Conservation (phyloP, 2,888 invertebrate species). For the Leucophenga maculata region DNA sequence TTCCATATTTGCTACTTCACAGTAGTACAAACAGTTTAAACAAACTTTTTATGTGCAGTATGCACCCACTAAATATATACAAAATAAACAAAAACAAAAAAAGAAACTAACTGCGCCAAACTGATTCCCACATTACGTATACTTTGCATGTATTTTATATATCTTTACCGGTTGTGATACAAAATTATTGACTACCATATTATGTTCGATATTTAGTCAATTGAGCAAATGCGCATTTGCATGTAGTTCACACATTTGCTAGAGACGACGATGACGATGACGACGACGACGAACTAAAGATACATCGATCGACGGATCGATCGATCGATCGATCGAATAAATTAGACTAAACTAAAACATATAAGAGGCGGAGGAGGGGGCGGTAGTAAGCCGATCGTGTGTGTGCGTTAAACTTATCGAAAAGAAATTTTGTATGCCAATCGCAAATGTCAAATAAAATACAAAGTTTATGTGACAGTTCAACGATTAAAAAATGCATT, state of each 20-base stretch:
- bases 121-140: conserved; percentile 14
- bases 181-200: conserved; percentile 1
- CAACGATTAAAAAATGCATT: conserved; percentile 58
- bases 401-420: conserved; percentile 44
- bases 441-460: conserved; percentile 64
- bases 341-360: background rate
- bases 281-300: background rate
- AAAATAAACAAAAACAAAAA: no score
- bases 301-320: background rate
- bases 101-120: background rate
- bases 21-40: no score
- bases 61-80: no score
- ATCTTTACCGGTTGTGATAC: no score
- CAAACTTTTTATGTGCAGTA: no score
- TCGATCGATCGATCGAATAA: background rate
- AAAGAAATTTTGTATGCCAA: conserved; percentile 61
- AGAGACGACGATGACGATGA: background rate
- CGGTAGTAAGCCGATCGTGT: background rate
- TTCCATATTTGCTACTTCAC: no score
- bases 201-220: conserved; percentile 1
- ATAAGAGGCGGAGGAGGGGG: background rate
- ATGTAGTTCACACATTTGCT: conserved; percentile 21
- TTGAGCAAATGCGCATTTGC: conserved; percentile 4
- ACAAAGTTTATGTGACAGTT: conserved; percentile 63
- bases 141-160: background rate